Base-by-base conservation (phyloP, 2,888 invertebrate species). In the Drosophila sordidula region DNA sequence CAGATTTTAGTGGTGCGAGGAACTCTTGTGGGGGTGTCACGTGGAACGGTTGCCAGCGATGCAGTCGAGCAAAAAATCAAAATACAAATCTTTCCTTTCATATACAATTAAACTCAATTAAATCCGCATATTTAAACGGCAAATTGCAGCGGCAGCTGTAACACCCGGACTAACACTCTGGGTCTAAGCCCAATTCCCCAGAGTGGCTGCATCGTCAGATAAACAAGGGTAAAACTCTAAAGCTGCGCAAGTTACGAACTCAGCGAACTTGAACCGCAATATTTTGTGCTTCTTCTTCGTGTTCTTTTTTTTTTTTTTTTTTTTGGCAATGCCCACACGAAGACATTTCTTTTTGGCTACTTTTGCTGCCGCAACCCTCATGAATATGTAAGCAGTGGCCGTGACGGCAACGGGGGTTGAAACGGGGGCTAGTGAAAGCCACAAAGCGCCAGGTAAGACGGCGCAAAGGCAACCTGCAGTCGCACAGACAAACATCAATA, bases 211-310 rank as follows among this genome's bases (percentile, higher is more conserved):
- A 77, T 71, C 75, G 64, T 38, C 49, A 69, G 87, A 78, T 75
- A 81, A 69, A 75, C 73, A 70, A 77, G 89, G 79, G 54, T 61
- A 57, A 45, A 47, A 18, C 47, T 50, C 44, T 14, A 59, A 64
- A 45, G 69, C 56, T 55, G 46, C 34, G 45, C 62, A 64, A 75
- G 83, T 62, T 67, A 73, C 83, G 58, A 72, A 77, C 73, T 70
- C 89, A 88, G 62, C 88, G 84, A 90, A 88, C 82, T 89, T 90
- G 89, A 90, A 89, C 88, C 88, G 75, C 84, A 90, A 80, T 26
- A 32, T 18, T 51, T 42, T 16, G 6, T 45, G 38, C 49, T 25
- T 8, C 9, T 29, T 29, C 9, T 29, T 29, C 8, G 29, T 29
- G 5, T 26, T 29, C 6, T 8, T 29, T 29, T 29, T 9, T 29